These are phyloP conservation scores for Lingula anatina DNA, from an alignment of 2,888 invertebrate genomes.

Conservation along the genomic window DNA sequence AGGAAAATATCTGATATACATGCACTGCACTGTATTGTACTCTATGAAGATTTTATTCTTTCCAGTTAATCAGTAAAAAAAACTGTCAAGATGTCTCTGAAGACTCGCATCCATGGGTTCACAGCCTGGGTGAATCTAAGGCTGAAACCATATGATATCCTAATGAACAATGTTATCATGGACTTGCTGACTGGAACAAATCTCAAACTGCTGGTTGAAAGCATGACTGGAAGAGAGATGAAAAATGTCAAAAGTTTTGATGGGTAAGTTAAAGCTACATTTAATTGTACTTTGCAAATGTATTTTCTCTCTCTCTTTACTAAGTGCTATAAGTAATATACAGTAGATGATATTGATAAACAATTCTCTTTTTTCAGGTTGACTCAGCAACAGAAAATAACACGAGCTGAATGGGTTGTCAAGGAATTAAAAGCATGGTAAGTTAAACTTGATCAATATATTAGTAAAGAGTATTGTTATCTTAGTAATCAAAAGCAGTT, in stretches of 20 bases:
- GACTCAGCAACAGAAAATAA: constrained; percentile 44
- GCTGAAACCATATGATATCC: constrained; percentile 36
- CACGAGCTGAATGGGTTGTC: constrained; percentile 46
- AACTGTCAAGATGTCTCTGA: constrained; percentile 32
- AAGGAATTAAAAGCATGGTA: constrained; percentile 43
- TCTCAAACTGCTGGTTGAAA: constrained; percentile 45
- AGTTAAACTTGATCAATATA: no score
- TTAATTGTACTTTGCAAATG: background rate
- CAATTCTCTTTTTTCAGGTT: constrained; percentile 21
- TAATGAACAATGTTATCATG: constrained; percentile 47
- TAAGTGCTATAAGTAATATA: background rate
- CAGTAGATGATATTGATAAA: background rate
- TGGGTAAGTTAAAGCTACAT: constrained; percentile 23
- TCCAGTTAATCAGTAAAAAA: no score
- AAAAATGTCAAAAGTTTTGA: constrained; percentile 43
- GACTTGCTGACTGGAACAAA: constrained; percentile 46
- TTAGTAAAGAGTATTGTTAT: no score
- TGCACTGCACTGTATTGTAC: no score
- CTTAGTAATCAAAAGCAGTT: no score
- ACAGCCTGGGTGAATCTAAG: constrained; percentile 51
- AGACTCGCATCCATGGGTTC: constrained; percentile 45
- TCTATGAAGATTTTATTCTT: no score
- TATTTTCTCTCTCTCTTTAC: background rate
- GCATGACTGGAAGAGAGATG: constrained; percentile 43
- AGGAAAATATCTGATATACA: no score